Base-by-base conservation (phyloP, 2,888 invertebrate species). In the Cataglyphis cursor region DNA sequence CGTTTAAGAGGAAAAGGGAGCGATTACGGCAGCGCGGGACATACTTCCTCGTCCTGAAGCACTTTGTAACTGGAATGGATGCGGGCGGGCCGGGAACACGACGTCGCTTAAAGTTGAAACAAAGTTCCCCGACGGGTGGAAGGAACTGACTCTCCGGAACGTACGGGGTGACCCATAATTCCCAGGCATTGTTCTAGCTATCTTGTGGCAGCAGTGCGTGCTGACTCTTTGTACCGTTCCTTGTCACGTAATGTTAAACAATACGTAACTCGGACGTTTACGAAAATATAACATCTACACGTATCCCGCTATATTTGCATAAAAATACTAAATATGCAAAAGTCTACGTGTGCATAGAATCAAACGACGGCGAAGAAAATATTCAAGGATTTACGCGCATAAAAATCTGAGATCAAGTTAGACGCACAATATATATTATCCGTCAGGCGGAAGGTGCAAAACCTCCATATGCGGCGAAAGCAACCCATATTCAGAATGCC, bases 11-110 rank as follows among this genome's bases (percentile, higher is more conserved):
- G 84, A 87, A 90, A 90, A 85, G 88, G 89, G 84, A 87, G 65
- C 87, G 89, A 89, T 90, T 90, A 90, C 84, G 87, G 85, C 87
- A 78, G 65, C 65, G 74, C 78, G 82, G 62, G 59, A 87, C 89
- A 74, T 87, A 82, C 83, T 85, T 86, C 81, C 70, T 78, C 81
- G 89, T 84, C 80, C 80, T 24, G 70, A 61, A 87, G 84, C 87
- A 90, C 89, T 90, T 90, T 90, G 89, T 89, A 90, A 90, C 89
- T 83, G 83, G 90, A 87, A 90, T 90, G 88, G 90, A 90, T 90
- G 88, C 90, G 89, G 83, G 89, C 78, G 68, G 83, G 83, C 21
- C 89, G 88, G 83, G 88, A 90, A 88, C 87, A 84, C 85, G 85
- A 88, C 86, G 83, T 83, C 85, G 89, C 87, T 89, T 88, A 84